phyloP scores from a whole-genome alignment of 2,888 invertebrate species.

The Luperina testacea region DNA sequence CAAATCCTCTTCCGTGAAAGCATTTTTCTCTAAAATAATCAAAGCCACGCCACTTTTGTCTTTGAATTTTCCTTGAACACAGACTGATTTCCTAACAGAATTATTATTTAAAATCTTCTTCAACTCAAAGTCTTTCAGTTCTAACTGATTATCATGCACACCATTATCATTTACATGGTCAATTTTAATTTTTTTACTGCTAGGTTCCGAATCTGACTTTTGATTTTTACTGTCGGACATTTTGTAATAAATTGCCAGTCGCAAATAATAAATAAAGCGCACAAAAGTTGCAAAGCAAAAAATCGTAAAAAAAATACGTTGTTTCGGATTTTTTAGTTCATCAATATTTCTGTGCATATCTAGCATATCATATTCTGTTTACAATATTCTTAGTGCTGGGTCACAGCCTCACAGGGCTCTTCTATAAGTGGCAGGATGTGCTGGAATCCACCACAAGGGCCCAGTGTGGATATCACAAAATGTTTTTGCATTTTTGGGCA shows the following conservation, averaged over 20 bases:
- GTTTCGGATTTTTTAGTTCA: no score
- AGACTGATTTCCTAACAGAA: conserved; percentile 92
- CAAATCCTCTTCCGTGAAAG: conserved; percentile 92
- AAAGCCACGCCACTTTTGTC: conserved; percentile 92
- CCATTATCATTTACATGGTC: conserved; percentile 80
- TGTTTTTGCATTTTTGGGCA: not conserved
- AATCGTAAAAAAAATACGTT: not conserved
- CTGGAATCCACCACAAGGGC: not conserved
- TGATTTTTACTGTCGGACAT: conserved; percentile 85
- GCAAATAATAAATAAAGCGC: conserved; percentile 37
- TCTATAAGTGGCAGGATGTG: not conserved
- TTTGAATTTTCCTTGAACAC: conserved; percentile 92
- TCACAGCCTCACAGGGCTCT: not conserved
- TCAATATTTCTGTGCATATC: not conserved
- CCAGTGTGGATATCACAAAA: not conserved
- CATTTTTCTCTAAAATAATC: conserved; percentile 95
- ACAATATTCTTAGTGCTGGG: not conserved
- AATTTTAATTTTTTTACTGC: conserved; percentile 85
- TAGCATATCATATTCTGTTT: not conserved
- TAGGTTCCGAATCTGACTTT: conserved; percentile 78
- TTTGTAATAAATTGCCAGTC: conserved; percentile 79
- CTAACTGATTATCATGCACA: conserved; percentile 76
- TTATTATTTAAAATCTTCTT: conserved; percentile 93
- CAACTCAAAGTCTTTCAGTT: conserved; percentile 92
- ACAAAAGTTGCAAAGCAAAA: conserved; percentile 1